Percentiles rank a stretch among this genome's conserved stretches.
Evolutionary conservation across 2,113 vertebrate genomes (phyloP).

Genomic region (Actenoides lindsayi): DNA sequence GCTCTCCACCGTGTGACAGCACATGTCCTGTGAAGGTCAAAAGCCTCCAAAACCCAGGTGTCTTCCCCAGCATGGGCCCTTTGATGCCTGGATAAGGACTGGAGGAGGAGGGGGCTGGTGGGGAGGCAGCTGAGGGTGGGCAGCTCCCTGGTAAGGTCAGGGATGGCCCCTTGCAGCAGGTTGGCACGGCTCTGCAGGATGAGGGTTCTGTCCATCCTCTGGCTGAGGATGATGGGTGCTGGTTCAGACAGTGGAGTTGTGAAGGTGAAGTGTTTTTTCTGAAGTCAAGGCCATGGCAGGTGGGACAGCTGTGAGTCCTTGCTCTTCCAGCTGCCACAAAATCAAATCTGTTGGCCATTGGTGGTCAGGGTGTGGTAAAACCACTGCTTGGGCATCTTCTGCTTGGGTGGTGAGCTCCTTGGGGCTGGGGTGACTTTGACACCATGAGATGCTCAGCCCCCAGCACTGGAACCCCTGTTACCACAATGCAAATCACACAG

Average conservation of each 20-base stretch:
- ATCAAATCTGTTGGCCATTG: accelerated
- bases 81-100: accelerated
- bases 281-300: not conserved
- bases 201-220: not conserved
- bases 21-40: not conserved
- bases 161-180: not conserved
- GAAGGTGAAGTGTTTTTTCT: not conserved
- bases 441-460: accelerated
- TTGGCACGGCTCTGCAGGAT: accelerated
- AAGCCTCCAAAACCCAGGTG: accelerated
- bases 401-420: not conserved
- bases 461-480: not conserved
- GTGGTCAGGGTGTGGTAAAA: not conserved
- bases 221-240: not conserved
- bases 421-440: not conserved
- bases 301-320: not conserved
- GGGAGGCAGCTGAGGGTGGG: not conserved
- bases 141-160: not conserved
- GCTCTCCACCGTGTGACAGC: not conserved
- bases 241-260: accelerated
- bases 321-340: not conserved
- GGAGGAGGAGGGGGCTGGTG: not conserved
- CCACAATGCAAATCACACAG: accelerated
- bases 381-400: not conserved
- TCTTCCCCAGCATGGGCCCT: accelerated